Evolutionary conservation across 53 echinoderm and acorn worm species (phyloP).

Genomic region (Stichopus horrens): DNA sequence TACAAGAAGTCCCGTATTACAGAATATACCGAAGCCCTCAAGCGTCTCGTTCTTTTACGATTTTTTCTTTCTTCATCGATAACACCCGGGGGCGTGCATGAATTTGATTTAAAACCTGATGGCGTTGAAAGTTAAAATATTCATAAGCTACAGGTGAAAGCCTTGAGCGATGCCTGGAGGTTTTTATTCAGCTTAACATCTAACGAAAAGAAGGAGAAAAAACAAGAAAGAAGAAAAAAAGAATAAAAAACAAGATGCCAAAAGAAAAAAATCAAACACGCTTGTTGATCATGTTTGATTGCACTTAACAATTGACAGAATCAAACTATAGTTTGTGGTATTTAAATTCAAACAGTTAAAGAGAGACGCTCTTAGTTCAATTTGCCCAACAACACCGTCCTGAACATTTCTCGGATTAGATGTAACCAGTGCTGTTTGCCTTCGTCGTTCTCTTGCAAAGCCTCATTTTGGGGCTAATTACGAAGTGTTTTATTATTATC

Average conservation of each 20-base stretch:
- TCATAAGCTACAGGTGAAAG: conserved; percentile 1
- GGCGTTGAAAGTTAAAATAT: background rate
- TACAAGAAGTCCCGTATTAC: background rate
- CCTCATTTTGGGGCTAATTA: too few relatives aligned
- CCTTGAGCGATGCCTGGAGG: conserved; percentile 1
- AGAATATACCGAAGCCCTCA: background rate
- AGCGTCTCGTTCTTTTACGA: background rate
- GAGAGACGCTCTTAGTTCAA: background rate
- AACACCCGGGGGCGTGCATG: background rate
- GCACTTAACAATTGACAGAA: conserved; percentile 6
- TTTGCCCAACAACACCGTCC: too few relatives aligned
- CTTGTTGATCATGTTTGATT: background rate
- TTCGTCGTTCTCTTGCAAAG: too few relatives aligned
- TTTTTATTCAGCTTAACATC: background rate
- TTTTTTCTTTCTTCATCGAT: background rate
- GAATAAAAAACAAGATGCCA: background rate
- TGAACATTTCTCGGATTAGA: too few relatives aligned
- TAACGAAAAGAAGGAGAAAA: background rate
- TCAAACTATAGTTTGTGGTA: background rate
- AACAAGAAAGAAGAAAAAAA: background rate
- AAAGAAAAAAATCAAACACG: background rate
- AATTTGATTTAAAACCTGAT: background rate
- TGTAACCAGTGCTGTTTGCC: too few relatives aligned
- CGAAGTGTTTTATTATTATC: too few relatives aligned
- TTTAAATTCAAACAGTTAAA: background rate